Conservation (phyloP, 2,888 invertebrate genomes). For the Drosophila flavopinicola region DNA sequence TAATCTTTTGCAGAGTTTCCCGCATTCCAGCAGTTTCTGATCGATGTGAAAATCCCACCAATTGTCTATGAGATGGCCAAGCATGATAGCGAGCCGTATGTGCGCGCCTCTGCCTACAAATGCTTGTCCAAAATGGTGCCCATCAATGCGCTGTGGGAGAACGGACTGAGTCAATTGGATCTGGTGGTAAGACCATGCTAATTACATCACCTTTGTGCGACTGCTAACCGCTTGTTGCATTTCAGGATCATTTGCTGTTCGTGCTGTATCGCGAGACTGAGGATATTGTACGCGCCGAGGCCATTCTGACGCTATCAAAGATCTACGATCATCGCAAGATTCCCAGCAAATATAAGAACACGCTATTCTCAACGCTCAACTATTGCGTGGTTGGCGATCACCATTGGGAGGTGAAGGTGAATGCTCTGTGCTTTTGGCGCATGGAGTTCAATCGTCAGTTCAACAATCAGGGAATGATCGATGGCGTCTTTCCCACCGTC, state of each 20-base stretch:
- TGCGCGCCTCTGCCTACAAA: conserved; percentile 90
- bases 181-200: conserved; percentile 86
- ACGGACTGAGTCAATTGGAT: conserved; percentile 86
- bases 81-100: conserved; percentile 90
- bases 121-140: conserved; percentile 89
- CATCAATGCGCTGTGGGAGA: conserved; percentile 88
- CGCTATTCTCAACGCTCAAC: conserved; percentile 88
- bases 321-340: conserved; percentile 89
- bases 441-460: conserved; percentile 88
- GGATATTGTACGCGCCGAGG: conserved; percentile 91
- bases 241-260: conserved; percentile 85
- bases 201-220: not conserved
- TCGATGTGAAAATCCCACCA: conserved; percentile 88
- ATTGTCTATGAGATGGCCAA: conserved; percentile 88
- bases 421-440: conserved; percentile 90
- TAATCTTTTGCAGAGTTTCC: conserved; percentile 87
- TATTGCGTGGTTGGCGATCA: conserved; percentile 89
- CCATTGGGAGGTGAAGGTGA: conserved; percentile 93
- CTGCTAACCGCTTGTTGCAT: conserved; percentile 41
- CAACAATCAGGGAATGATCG: conserved; percentile 92
- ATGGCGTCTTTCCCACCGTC: conserved; percentile 90
- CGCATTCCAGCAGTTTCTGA: conserved; percentile 89
- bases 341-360: conserved; percentile 85
- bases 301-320: conserved; percentile 87
- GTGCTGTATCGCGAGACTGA: conserved; percentile 89